phyloP scores from a whole-genome alignment of 2,113 vertebrate genomes.

The Syngnathoides biaculeatus region DNA sequence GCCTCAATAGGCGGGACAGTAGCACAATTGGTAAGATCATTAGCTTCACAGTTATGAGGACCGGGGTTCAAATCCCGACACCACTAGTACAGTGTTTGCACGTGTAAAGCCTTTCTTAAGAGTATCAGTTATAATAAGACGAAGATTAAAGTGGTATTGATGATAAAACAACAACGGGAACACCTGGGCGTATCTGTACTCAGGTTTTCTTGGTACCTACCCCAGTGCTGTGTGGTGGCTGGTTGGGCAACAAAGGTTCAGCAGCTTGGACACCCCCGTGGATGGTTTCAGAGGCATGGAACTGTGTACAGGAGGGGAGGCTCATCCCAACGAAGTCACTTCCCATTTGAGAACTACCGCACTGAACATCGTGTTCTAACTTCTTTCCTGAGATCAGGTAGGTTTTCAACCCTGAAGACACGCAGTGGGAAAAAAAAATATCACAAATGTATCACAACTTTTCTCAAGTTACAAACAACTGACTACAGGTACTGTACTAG shows the following conservation, averaged over 20 bases:
- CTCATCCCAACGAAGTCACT: constrained; percentile 61
- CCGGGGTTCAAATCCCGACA: no score
- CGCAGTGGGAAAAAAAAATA: constrained; percentile 13
- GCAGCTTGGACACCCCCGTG: constrained; percentile 45
- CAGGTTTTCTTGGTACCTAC: constrained; percentile 27
- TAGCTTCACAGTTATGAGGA: no score
- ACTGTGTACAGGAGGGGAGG: constrained; percentile 62
- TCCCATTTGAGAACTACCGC: constrained; percentile 77
- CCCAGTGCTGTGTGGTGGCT: constrained; percentile 28
- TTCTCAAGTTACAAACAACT: neutral
- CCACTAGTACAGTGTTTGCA: no score
- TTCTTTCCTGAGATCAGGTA: constrained; percentile 92
- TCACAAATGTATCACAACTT: neutral
- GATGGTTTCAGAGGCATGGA: constrained; percentile 61
- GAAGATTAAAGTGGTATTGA: no score
- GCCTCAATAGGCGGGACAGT: no score
- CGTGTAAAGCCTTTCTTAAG: no score
- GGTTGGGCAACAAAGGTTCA: constrained; percentile 40
- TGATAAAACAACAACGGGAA: neutral
- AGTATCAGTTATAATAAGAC: no score
- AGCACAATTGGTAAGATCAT: no score
- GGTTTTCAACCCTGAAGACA: constrained; percentile 83
- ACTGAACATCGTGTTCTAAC: constrained; percentile 74
- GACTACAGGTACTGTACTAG: neutral
- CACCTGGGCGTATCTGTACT: neutral